Evolutionary conservation across 2,888 invertebrate species (phyloP).

Genomic region (Stramonita haemastoma): DNA sequence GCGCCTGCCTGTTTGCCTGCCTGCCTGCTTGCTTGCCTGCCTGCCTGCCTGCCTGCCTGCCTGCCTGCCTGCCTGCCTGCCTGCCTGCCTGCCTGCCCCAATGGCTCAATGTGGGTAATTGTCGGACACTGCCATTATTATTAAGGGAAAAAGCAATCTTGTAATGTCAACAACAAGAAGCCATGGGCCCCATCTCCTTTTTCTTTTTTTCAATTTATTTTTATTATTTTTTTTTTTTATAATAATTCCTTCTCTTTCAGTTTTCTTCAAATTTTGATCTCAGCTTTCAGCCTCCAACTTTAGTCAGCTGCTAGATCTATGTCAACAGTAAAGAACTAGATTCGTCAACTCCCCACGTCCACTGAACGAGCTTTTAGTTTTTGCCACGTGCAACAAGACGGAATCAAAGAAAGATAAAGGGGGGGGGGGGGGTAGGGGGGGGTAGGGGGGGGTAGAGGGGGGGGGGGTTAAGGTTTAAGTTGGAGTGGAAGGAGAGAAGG

Average conservation of each 20-base stretch:
- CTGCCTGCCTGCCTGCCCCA: too few relatives aligned
- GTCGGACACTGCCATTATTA: constrained; percentile 4
- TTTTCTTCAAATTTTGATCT: too few relatives aligned
- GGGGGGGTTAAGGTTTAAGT: neutral
- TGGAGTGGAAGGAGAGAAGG: too few relatives aligned
- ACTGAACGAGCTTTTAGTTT: too few relatives aligned
- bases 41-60: too few relatives aligned
- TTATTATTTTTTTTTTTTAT: too few relatives aligned
- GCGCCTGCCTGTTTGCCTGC: too few relatives aligned
- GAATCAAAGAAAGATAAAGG: neutral
- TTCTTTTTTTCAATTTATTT: too few relatives aligned
- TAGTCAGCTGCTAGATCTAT: constrained; percentile 2
- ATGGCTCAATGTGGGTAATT: neutral
- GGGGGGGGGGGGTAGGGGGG: neutral
- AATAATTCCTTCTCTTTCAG: too few relatives aligned
- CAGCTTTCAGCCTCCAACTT: neutral
- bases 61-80: too few relatives aligned
- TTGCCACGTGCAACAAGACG: neutral
- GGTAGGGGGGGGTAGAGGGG: neutral
- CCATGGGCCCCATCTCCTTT: neutral
- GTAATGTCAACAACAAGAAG: constrained; percentile 9
- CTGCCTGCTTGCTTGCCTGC: too few relatives aligned
- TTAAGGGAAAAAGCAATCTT: neutral
- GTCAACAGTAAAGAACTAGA: neutral
- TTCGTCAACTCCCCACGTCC: neutral